phyloP scores from a whole-genome alignment of 1,140 invertebrate species.

The silkworm (Bombyx mori) region DNA sequence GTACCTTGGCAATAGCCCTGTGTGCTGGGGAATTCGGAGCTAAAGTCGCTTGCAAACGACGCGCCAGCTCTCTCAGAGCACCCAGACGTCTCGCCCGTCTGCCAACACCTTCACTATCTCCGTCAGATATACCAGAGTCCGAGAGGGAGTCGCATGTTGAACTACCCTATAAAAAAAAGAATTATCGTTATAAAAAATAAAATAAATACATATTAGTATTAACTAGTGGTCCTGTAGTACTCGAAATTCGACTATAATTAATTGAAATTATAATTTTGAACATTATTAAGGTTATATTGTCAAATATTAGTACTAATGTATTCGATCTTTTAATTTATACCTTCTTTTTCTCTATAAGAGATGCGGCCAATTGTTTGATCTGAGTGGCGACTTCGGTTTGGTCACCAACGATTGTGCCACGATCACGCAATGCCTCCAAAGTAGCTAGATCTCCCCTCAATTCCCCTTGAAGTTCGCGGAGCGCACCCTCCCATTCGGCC shows the following conservation, averaged over 20 bases:
- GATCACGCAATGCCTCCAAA: conserved; percentile 48
- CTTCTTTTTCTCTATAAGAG: conserved; percentile 63
- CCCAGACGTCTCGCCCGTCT: conserved; percentile 41
- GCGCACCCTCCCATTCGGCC: conserved; percentile 70
- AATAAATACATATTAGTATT: background rate
- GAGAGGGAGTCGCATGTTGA: conserved; percentile 61
- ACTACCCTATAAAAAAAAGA: conserved; percentile 31
- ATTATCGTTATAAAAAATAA: background rate
- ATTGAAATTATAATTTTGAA: background rate
- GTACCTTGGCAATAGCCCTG: conserved; percentile 53
- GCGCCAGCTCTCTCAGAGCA: conserved; percentile 46
- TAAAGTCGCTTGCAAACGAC: conserved; percentile 45
- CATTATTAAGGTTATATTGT: background rate
- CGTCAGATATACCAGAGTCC: conserved; percentile 61
- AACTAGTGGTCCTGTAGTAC: background rate
- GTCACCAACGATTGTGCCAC: conserved; percentile 38
- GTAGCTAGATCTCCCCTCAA: conserved; percentile 68
- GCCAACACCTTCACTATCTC: conserved; percentile 55
- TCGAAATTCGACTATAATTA: background rate
- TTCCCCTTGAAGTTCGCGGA: conserved; percentile 67
- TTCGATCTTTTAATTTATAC: conserved; percentile 16
- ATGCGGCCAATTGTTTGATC: conserved; percentile 55
- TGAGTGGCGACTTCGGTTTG: conserved; percentile 55
- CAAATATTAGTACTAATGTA: background rate
- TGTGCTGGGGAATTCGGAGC: conserved; percentile 54